Percentiles rank a stretch among this genome's conserved stretches.
Evolutionary conservation across 2,113 vertebrate species (phyloP).

Genomic region (Poecilia latipinna): DNA sequence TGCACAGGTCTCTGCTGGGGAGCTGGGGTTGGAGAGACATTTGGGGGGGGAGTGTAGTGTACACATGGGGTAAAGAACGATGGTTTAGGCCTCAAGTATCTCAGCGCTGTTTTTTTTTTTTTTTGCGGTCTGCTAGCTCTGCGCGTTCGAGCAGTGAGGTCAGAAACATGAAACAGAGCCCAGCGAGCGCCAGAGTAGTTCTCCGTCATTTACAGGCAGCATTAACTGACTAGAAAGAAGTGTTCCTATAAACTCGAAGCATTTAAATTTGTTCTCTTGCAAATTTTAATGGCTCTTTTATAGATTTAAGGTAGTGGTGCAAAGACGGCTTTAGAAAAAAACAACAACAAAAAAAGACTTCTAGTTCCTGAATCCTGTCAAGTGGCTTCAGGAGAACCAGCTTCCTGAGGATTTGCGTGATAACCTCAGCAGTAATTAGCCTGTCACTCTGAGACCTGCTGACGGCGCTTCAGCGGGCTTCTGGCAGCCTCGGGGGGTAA

Average conservation of each 20-base stretch:
- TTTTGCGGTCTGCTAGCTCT: conserved; percentile 40
- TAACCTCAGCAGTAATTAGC: conserved; percentile 47
- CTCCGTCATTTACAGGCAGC: conserved; percentile 58
- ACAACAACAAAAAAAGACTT: not conserved
- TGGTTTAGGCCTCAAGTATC: conserved; percentile 31
- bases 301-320: not conserved
- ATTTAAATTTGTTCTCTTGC: not conserved
- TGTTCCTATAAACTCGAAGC: conserved; percentile 35
- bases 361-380: not conserved
- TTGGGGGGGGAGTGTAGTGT: conserved; percentile 34
- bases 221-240: conserved; percentile 39
- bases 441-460: conserved; percentile 39
- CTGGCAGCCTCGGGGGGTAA: conserved; percentile 28
- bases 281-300: not conserved
- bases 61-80: conserved; percentile 18
- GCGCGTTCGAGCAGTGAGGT: conserved; percentile 64
- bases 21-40: conserved; percentile 14
- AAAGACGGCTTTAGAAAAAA: not conserved
- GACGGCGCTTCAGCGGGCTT: conserved; percentile 53
- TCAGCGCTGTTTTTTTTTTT: conserved; percentile 11
- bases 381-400: conserved; percentile 31
- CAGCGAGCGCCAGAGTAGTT: conserved; percentile 42
- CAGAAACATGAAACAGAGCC: conserved; percentile 67
- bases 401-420: conserved; percentile 33
- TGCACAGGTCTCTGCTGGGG: conserved; percentile 36